Conservation (phyloP, 2,113 vertebrate genomes). For the Sterrhoptilus dennistouni region DNA sequence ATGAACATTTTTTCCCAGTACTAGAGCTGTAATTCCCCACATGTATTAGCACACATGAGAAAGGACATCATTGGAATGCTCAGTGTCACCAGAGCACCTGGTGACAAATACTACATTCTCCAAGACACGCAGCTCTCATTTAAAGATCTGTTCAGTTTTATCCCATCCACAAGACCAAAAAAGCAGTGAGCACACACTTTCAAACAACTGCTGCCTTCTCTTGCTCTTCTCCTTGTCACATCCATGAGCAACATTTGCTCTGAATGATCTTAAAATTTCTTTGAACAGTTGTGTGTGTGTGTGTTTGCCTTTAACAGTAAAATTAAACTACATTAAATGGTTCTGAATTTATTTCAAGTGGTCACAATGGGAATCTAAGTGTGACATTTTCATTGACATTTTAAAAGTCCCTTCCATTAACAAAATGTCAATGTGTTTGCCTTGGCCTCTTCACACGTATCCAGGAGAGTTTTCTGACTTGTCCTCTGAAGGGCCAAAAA, state of each 20-base stretch:
- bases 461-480: background rate
- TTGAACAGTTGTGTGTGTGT: background rate
- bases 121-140: background rate
- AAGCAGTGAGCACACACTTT: background rate
- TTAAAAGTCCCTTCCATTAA: conserved; percentile 43
- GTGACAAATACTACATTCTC: background rate
- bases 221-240: background rate
- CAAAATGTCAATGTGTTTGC: conserved; percentile 15
- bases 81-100: background rate
- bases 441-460: background rate
- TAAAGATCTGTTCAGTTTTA: background rate
- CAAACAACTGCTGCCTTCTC: background rate
- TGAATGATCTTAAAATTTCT: background rate
- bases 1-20: background rate
- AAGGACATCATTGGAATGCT: background rate
- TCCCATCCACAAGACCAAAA: background rate
- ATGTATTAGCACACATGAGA: background rate
- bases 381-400: conserved; percentile 39
- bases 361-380: conserved; percentile 10
- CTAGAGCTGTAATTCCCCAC: background rate
- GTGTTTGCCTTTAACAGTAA: background rate
- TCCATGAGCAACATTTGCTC: background rate
- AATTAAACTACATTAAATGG: conserved; percentile 1
- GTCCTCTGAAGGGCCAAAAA: background rate
- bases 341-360: conserved; percentile 29